Evolutionary conservation across 2,888 invertebrate genomes (phyloP), one percentile per base, ranked within the genome.

Genomic region (Drosophila tanythrix): DNA sequence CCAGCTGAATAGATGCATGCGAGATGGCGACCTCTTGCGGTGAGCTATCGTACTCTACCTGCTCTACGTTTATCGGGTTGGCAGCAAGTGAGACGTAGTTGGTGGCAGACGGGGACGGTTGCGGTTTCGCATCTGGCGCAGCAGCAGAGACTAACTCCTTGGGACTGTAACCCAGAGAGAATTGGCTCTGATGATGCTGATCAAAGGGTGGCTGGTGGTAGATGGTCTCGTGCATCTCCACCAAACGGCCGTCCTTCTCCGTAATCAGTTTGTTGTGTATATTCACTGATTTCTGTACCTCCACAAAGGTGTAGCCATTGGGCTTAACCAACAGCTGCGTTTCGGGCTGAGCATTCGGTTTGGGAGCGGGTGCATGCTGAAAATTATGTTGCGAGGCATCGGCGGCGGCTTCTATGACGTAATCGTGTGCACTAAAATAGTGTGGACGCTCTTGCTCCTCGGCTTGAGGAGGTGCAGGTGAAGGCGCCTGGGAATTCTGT

Each of bases 201-300:
- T 77, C 61, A 60, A 85, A 82, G 2, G 89, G 79, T 10, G 74
- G 60, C 36, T 81, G 83, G 11, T 83, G 87, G 68, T 92, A 92
- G 15, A 91, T 91, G 2, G 91, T 92, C 70, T 93, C 92, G 62
- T 93, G 92, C 63, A 92, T 91, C 73, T 92, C 92, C 7, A 92
- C 79, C 40, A 91, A 57, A 2, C 81, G 89, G 0, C 92, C 92
- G 52, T 92, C 91, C 52, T 89, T 91, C 68, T 92, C 93, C 3
- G 94, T 92, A 13, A 93, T 91, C 21, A 93, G 90, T 58, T 93
- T 92, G 72, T 93, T 93, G 73, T 92, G 92, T 18, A 93, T 84
- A 84, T 93, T 89, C 25, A 96, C 93, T 0, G 96, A 96, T 90
- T 95, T 94, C 83, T 96, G 95, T 5, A 96, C 92, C 92, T 96